These are phyloP conservation scores for Agriopis aurantiaria DNA, from an alignment of 2,888 invertebrate species.

Conservation along the genomic window DNA sequence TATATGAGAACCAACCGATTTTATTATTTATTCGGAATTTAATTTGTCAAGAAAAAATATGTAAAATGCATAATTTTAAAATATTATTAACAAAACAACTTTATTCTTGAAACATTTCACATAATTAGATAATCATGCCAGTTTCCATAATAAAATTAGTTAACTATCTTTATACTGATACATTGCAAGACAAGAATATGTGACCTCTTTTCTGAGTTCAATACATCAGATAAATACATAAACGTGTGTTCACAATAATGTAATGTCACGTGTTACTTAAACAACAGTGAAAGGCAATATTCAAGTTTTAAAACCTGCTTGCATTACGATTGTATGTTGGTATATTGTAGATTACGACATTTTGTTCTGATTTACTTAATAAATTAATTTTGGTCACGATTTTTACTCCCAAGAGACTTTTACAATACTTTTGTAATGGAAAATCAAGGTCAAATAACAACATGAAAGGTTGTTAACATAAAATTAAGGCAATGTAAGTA, in stretches of 20 bases:
- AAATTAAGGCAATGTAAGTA: neutral
- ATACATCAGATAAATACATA: slow-evolving; percentile 17
- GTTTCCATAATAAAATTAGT: neutral
- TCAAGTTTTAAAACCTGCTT: slow-evolving; percentile 39
- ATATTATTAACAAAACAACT: too few species aligned
- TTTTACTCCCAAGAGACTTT: slow-evolving; percentile 12
- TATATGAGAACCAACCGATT: too few species aligned
- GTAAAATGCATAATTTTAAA: too few species aligned
- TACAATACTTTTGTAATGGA: slow-evolving; percentile 9
- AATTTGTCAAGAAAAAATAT: too few species aligned
- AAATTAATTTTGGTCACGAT: slow-evolving; percentile 20
- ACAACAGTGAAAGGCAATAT: slow-evolving; percentile 45
- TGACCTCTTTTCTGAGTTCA: slow-evolving; percentile 18
- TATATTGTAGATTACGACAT: slow-evolving; percentile 21
- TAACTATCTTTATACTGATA: neutral
- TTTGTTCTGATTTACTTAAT: slow-evolving; percentile 26
- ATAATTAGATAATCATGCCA: too few species aligned
- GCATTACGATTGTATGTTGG: slow-evolving; percentile 29
- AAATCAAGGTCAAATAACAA: slow-evolving; percentile 16
- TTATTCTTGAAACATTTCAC: too few species aligned
- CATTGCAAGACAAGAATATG: slow-evolving; percentile 3
- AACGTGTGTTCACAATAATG: slow-evolving; percentile 18
- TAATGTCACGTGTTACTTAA: slow-evolving; percentile 22
- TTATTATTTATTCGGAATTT: too few species aligned
- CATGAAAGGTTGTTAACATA: neutral